Conservation (phyloP, 2,113 vertebrate species). For the Protobothrops flavoviridis region DNA sequence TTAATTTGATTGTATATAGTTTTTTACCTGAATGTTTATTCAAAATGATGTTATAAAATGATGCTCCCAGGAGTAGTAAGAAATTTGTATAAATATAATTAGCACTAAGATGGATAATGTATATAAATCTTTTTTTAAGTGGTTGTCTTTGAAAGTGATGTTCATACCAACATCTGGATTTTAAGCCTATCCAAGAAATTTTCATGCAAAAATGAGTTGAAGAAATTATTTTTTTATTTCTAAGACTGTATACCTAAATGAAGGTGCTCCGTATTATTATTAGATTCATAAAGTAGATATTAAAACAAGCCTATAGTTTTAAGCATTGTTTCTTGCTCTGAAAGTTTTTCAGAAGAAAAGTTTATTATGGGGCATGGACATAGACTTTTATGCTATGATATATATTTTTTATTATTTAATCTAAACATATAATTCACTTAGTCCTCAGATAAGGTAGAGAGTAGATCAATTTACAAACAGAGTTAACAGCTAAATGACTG, state of each 20-base stretch:
- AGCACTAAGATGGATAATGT: conserved; percentile 5
- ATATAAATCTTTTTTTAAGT: neutral
- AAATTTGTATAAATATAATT: conserved; percentile 35
- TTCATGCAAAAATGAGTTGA: neutral
- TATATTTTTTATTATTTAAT: neutral
- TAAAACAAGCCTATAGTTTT: neutral
- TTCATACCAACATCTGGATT: neutral
- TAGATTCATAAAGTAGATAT: neutral
- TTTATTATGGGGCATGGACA: neutral
- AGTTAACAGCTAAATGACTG: neutral
- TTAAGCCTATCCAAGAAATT: neutral
- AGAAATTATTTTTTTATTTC: neutral
- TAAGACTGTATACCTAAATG: neutral
- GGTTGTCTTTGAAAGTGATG: neutral
- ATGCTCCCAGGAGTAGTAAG: neutral
- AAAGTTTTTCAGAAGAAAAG: neutral
- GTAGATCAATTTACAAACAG: neutral
- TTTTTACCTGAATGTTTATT: conserved; percentile 9
- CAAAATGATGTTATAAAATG: conserved; percentile 10
- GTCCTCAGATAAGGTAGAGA: neutral
- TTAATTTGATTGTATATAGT: conserved; percentile 15
- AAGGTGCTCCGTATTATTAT: neutral
- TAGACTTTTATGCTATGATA: neutral
- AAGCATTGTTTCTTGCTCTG: neutral
- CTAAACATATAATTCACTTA: neutral